These are phyloP conservation scores for Stenotaenia linearis DNA, from an alignment of 2,888 invertebrate genomes.

Conservation along the genomic window DNA sequence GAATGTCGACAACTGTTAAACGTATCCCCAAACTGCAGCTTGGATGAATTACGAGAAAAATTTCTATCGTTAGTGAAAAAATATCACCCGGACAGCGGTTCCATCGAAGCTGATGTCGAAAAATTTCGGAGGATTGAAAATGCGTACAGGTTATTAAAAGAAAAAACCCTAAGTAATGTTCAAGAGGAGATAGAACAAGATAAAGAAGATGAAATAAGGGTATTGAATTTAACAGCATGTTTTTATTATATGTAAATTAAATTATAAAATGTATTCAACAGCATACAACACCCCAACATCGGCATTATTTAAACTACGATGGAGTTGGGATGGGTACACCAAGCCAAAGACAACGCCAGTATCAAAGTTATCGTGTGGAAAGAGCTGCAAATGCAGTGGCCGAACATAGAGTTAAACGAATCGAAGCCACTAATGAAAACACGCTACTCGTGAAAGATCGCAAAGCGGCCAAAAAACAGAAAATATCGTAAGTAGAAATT, in stretches of 20 bases:
- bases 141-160: constrained; percentile 66
- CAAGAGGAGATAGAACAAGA: constrained; percentile 55
- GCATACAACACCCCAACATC: constrained; percentile 83
- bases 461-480: constrained; percentile 60
- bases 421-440: constrained; percentile 55
- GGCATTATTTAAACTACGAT: constrained; percentile 72
- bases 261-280: constrained; percentile 43
- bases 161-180: constrained; percentile 55
- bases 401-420: constrained; percentile 52
- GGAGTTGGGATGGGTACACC: constrained; percentile 74
- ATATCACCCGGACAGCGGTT: constrained; percentile 77
- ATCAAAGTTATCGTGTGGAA: constrained; percentile 60
- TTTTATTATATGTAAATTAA: constrained; percentile 7
- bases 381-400: constrained; percentile 64
- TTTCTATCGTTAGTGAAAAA: constrained; percentile 70
- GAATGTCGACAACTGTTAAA: constrained; percentile 63
- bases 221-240: constrained; percentile 24
- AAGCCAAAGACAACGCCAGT: constrained; percentile 70
- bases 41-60: constrained; percentile 64
- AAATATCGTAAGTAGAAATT: constrained; percentile 69
- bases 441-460: constrained; percentile 58
- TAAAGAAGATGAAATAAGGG: constrained; percentile 54
- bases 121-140: constrained; percentile 65
- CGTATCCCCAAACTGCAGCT: constrained; percentile 61
- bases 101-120: constrained; percentile 61